A percentile compares a stretch with the other conserved stretches of the same genome.
These are phyloP conservation scores for Lordiphosa clarofinis DNA, from an alignment of 1,140 invertebrate species.

Conservation along the genomic window DNA sequence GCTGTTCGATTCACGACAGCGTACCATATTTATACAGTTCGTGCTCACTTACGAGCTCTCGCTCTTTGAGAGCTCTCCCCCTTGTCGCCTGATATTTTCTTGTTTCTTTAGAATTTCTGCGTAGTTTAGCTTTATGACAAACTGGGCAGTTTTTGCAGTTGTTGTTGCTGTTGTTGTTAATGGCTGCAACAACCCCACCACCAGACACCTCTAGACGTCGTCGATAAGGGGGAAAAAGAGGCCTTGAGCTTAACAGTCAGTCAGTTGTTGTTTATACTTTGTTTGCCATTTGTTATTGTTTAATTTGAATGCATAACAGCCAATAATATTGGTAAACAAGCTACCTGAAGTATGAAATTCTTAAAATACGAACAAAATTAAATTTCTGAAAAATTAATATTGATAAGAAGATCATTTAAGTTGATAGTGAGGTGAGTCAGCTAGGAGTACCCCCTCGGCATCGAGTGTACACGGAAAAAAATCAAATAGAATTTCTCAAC, in stretches of 20 bases:
- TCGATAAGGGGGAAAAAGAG: conserved; percentile 11
- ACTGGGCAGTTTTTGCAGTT: conserved; percentile 24
- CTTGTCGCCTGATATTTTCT: conserved; percentile 36
- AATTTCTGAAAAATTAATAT: conserved; percentile 21
- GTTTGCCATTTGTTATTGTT: conserved; percentile 51
- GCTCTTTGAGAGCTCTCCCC: conserved; percentile 9
- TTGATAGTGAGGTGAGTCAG: conserved; percentile 41
- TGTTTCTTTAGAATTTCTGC: conserved; percentile 59
- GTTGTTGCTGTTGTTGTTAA: conserved; percentile 19
- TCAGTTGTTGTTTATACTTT: conserved; percentile 54
- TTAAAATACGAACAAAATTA: conserved; percentile 19
- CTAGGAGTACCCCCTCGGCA: neutral
- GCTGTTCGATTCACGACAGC: conserved; percentile 18
- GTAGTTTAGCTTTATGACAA: conserved; percentile 60
- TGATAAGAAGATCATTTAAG: conserved; percentile 16
- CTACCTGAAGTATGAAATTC: conserved; percentile 36
- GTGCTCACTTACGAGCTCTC: conserved; percentile 14
- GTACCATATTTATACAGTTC: conserved; percentile 56
- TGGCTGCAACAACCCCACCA: conserved; percentile 36
- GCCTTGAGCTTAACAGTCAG: conserved; percentile 44
- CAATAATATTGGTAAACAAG: conserved; percentile 61
- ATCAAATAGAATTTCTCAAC: neutral
- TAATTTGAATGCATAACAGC: neutral
- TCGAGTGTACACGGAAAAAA: conserved; percentile 1
- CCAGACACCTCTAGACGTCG: neutral